Conservation (phyloP, 2,797 vertebrate genomes). For the Hydrophis major region DNA sequence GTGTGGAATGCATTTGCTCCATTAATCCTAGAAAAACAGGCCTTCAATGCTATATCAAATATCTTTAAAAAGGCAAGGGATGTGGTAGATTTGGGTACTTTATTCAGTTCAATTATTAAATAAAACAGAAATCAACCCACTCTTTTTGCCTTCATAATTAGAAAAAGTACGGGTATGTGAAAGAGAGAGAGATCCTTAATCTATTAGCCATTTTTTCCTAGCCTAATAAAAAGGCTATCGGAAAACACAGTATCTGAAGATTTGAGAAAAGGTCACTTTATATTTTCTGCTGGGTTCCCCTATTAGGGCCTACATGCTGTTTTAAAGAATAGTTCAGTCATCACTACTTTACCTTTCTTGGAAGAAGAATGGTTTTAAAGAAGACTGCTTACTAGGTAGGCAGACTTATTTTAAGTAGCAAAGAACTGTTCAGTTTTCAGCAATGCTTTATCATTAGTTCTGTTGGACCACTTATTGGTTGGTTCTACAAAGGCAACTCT, state of each 20-base stretch:
- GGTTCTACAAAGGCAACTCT: neutral
- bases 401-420: neutral
- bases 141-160: neutral
- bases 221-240: neutral
- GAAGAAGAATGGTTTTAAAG: neutral
- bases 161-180: neutral
- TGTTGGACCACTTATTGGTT: neutral
- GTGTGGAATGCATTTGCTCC: slow-evolving; percentile 27
- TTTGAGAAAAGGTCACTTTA: neutral
- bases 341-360: neutral
- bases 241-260: neutral
- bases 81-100: neutral
- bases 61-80: neutral
- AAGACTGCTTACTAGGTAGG: neutral
- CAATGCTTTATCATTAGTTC: neutral
- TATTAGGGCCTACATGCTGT: neutral
- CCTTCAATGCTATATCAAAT: neutral
- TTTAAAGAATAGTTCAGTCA: neutral
- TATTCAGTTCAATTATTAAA: neutral
- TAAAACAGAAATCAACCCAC: neutral
- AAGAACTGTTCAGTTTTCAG: neutral
- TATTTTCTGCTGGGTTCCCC: neutral
- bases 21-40: slow-evolving; percentile 44
- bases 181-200: neutral
- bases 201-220: neutral